A percentile compares a stretch with the other conserved stretches of the same genome.
These are phyloP conservation scores for Drosophila infuscata DNA, from an alignment of 2,888 invertebrate genomes.

Conservation along the genomic window DNA sequence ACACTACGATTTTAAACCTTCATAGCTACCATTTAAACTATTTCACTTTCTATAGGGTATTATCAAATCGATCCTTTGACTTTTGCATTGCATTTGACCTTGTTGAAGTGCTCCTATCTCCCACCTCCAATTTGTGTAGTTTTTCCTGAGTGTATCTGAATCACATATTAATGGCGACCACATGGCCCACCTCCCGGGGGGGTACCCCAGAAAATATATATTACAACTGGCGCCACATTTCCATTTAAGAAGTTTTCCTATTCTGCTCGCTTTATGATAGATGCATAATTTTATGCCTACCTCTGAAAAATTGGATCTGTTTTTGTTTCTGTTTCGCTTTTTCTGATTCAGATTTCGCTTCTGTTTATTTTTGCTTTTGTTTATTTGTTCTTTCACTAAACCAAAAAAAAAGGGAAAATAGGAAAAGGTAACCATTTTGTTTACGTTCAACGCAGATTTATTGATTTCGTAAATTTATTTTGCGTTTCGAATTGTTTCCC, in stretches of 20 bases:
- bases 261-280: conserved; percentile 40
- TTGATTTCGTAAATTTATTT: conserved; percentile 42
- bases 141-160: not conserved
- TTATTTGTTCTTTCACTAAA: conserved; percentile 31
- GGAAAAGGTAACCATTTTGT: conserved; percentile 23
- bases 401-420: conserved; percentile 1
- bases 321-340: not conserved
- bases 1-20: too few relatives aligned
- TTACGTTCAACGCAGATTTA: conserved; percentile 43
- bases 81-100: not conserved
- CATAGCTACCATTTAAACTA: too few relatives aligned
- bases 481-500: conserved; percentile 6
- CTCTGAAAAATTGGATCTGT: conserved; percentile 12
- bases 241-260: conserved; percentile 13
- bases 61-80: not conserved
- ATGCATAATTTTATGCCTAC: conserved; percentile 10
- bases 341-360: conserved; percentile 5
- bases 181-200: not conserved
- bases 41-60: not conserved
- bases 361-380: conserved; percentile 29
- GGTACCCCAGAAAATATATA: not conserved
- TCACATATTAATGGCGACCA: not conserved
- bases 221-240: conserved; percentile 51
- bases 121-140: not conserved
- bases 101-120: not conserved